Evolutionary conservation across 2,113 vertebrate genomes (phyloP).

Genomic region (Protobothrops flavoviridis): DNA sequence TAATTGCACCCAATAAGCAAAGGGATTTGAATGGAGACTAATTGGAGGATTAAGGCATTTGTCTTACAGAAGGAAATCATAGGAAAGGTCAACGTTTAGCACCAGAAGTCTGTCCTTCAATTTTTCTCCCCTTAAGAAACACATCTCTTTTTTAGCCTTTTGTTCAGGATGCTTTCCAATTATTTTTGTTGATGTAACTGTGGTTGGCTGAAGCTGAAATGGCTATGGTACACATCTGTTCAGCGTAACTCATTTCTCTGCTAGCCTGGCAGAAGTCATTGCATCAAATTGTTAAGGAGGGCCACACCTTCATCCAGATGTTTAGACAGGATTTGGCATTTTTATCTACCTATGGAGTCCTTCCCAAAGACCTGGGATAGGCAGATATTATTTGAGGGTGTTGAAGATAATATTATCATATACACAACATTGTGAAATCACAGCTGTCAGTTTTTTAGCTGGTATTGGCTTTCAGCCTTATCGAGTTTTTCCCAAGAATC

Average conservation of each 20-base stretch:
- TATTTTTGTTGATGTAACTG: not conserved
- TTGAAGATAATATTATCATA: not conserved
- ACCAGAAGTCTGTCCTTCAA: not conserved
- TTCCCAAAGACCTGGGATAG: not conserved
- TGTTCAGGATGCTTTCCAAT: not conserved
- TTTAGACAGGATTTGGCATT: not conserved
- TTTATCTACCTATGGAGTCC: too few species aligned
- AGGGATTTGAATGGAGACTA: too few species aligned
- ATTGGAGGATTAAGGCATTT: not conserved
- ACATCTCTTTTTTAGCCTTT: not conserved
- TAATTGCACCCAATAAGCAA: not conserved
- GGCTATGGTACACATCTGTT: not conserved
- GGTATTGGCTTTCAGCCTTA: not conserved
- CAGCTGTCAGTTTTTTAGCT: not conserved
- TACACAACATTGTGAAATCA: not conserved
- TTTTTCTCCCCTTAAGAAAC: not conserved
- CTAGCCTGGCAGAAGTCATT: not conserved
- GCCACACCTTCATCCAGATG: not conserved
- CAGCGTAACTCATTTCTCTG: not conserved
- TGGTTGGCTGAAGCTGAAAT: not conserved
- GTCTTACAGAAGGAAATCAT: slow-evolving; percentile 59
- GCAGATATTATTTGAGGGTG: not conserved
- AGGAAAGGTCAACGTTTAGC: slow-evolving; percentile 35
- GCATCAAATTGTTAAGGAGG: not conserved
- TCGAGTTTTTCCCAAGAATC: not conserved